phyloP scores from a whole-genome alignment of 2,888 invertebrate genomes.

The Melanophora roralis region DNA sequence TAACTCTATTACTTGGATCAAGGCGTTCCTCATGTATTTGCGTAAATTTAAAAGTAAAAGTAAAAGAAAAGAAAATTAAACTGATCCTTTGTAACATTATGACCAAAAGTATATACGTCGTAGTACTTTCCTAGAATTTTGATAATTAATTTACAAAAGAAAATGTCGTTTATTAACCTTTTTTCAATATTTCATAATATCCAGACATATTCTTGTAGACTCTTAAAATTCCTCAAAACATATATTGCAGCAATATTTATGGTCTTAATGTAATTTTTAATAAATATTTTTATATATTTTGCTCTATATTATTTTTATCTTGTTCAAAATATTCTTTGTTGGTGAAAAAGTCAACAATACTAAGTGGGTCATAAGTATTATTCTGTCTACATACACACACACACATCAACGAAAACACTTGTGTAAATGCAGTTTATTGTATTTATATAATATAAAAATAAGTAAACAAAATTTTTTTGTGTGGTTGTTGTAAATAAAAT shows the following conservation, averaged over 20 bases:
- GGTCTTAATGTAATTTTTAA: neutral
- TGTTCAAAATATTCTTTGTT: conserved; percentile 34
- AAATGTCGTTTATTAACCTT: too few relatives aligned
- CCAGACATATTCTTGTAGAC: too few relatives aligned
- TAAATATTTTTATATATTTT: conserved; percentile 29
- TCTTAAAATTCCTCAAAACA: too few relatives aligned
- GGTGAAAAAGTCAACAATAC: conserved; percentile 58
- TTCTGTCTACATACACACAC: conserved; percentile 45
- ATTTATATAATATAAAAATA: conserved; percentile 1
- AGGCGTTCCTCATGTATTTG: too few relatives aligned
- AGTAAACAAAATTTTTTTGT: neutral
- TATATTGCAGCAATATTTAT: conserved; percentile 33
- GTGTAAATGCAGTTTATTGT: neutral
- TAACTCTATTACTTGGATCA: too few relatives aligned
- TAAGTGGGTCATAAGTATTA: conserved; percentile 60
- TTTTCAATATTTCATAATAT: too few relatives aligned
- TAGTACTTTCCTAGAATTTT: too few relatives aligned
- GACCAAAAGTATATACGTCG: too few relatives aligned
- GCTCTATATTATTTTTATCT: neutral
- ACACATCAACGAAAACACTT: neutral
- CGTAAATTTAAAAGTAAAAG: too few relatives aligned
- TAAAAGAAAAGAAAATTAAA: too few relatives aligned
- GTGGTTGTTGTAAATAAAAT: neutral
- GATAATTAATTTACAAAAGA: too few relatives aligned
- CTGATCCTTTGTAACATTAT: too few relatives aligned